Base-by-base conservation (phyloP, 2,888 invertebrate genomes). In the Tuberolachnus salignus region DNA sequence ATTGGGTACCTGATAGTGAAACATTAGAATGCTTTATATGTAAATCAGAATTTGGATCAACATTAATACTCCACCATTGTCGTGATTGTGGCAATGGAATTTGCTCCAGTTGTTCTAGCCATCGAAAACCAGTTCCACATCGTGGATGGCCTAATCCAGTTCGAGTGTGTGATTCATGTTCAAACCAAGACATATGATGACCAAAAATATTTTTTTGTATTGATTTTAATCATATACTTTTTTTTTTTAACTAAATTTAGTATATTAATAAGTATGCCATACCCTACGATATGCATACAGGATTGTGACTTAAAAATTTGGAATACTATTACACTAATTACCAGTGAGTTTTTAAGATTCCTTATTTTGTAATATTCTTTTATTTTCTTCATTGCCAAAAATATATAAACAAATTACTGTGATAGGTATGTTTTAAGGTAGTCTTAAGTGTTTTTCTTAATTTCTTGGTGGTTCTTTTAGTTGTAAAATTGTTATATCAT, bases 1-100 rank as follows among this genome's bases (percentile, higher is more conserved):
- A 94, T 85, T 94, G 94, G 94, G 89, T 91, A 49, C 92, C 93
- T 0, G 94, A 94, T 85, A 88, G 88, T 8, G 90, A 92, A 83
- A 89, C 92, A 71, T 87, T 87, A 23, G 85, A 86, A 75, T 94
- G 94, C 84, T 87, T 86, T 81, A 88, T 91, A 14, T 94, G 94
- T 84, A 85, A 88, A 42, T 84, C 86, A 44, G 85, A 86, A 34
- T 93, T 94, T 84, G 85, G 84, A 19, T 81, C 81, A 10, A 66
- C 82, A 26, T 73, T 67, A 34, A 78, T 80, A 42, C 85, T 87
- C 1, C 92, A 92, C 85, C 92, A 92, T 85, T 92, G 92, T 83
- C 87, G 92, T 44, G 88, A 89, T 66, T 92, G 92, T 84, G 92
- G 92, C 0, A 88, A 89, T 82, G 91, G 91, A 3, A 90, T 92